Evolutionary conservation across 2,113 vertebrate species (phyloP).

Genomic region (Lasiurus borealis): DNA sequence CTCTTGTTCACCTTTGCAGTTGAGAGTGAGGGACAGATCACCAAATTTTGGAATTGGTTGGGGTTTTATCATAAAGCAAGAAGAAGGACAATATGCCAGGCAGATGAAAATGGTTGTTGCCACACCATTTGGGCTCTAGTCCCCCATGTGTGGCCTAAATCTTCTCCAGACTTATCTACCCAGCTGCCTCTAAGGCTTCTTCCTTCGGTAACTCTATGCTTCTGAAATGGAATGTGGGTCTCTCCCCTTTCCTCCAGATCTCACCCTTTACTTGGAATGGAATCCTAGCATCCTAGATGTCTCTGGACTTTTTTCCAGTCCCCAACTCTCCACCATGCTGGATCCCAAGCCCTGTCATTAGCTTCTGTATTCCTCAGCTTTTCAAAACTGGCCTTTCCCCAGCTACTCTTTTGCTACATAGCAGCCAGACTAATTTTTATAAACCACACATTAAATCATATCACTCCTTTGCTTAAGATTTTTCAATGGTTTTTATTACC

Average conservation of each 20-base stretch:
- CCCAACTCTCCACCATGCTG: fast-evolving
- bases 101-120: background rate
- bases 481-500: background rate
- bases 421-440: background rate
- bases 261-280: background rate
- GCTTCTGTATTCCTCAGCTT: background rate
- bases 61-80: background rate
- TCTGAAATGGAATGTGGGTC: background rate
- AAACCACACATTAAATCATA: background rate
- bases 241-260: background rate
- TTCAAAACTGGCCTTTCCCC: background rate
- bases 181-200: background rate
- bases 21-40: background rate
- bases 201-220: background rate
- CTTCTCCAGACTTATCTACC: background rate
- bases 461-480: background rate
- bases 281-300: background rate
- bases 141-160: fast-evolving
- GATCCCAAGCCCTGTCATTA: background rate
- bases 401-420: background rate
- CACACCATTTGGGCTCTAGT: background rate
- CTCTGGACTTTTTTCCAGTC: background rate
- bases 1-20: background rate
- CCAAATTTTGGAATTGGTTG: background rate
- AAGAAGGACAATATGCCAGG: background rate